Evolutionary conservation across 2,888 invertebrate species (phyloP), one percentile per base, ranked within the genome.

Genomic region (Leistus spinibarbis): DNA sequence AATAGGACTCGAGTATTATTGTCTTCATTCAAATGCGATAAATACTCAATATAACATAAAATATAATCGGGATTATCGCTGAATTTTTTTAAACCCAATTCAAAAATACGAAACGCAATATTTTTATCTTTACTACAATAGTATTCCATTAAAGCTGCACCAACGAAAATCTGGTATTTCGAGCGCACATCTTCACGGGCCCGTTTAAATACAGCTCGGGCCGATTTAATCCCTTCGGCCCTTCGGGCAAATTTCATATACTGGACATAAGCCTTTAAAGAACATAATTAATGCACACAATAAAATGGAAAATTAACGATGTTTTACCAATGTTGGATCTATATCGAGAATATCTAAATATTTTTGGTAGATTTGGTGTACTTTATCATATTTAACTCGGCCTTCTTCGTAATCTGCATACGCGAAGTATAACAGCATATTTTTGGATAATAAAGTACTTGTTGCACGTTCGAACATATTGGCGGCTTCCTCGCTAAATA

Each of bases 1-100:
- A 99, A 99, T 57, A 99, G 87, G n/a, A 99, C 99, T 69, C 99
- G 89, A 0, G 99, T 99, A 85, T 99, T 99, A 86, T 99, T 99
- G 84, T 99, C 99, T 91, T 99, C 99, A 85, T 99, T 99, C 56
- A 99, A 88, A 91, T 99, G 98, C 7, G 98, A 97, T 72, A 98
- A 86, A 82, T 98, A 99, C 85, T 99, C 98, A 76, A 99, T 95
- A 83, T 99, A 99, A 81, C 96, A 95, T 78, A 96, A 89, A 75
- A 98, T 94, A 82, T 98, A 99, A 80, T 98, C 98, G 0, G 98
- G 96, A 82, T 95, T 94, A 80, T 96, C 95, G 0, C 95, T 94
- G 85, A 97, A 99, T 84, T 98, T 98, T 87, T 99, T 99, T 69
- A 99, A 87, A 0, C 99, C 99, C 70, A 99, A 88, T 85, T 99